These are phyloP conservation scores for Baccha elongata DNA, from an alignment of 2,888 invertebrate species.

Conservation along the genomic window DNA sequence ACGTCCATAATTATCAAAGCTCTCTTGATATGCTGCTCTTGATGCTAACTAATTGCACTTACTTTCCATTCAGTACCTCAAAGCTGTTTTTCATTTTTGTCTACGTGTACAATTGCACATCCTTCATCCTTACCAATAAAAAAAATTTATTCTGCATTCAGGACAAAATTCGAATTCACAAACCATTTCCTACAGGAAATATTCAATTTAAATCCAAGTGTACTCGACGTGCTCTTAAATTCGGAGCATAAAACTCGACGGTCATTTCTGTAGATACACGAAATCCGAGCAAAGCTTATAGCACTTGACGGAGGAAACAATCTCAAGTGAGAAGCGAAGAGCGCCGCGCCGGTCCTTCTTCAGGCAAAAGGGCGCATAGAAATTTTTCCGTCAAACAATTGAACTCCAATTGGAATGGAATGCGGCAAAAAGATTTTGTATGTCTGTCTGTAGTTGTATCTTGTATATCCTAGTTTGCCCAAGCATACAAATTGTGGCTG, in stretches of 20 bases:
- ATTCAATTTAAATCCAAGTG: conserved; percentile 58
- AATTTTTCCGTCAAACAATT: conserved; percentile 33
- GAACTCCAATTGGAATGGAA: conserved; percentile 35
- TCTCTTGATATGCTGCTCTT: too few species aligned
- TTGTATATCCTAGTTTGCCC: neutral
- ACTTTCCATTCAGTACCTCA: too few species aligned
- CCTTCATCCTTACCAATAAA: neutral
- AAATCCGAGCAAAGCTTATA: conserved; percentile 4
- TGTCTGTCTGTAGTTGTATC: too few species aligned
- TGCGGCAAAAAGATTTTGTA: conserved; percentile 5
- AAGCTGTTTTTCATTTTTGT: too few species aligned
- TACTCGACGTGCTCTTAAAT: conserved; percentile 38
- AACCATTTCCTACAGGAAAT: conserved; percentile 65
- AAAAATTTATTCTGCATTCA: conserved; percentile 1
- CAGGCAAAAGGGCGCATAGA: neutral
- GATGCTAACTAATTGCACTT: too few species aligned
- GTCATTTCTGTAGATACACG: conserved; percentile 27
- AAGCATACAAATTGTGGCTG: conserved; percentile 2
- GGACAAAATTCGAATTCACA: conserved; percentile 16
- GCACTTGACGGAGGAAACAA: conserved; percentile 40
- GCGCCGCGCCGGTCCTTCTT: conserved; percentile 29
- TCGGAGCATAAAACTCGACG: conserved; percentile 16
- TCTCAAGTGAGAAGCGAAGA: conserved; percentile 38
- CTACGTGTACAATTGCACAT: too few species aligned
- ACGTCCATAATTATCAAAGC: too few species aligned